phyloP scores from a whole-genome alignment of 2,113 vertebrate genomes.

The Forbesichthys papilliferus region DNA sequence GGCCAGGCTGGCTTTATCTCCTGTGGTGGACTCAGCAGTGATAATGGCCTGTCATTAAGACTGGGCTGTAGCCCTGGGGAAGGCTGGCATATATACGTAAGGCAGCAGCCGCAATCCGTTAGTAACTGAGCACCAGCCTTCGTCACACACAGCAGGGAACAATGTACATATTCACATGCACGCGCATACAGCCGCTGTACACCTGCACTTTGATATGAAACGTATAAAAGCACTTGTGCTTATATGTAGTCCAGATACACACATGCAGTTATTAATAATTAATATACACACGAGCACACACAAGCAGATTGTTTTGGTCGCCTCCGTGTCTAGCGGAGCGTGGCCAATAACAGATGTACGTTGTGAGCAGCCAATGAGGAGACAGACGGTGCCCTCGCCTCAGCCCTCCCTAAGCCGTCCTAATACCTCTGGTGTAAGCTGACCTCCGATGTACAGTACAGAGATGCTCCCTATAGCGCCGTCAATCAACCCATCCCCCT shows the following conservation, averaged over 20 bases:
- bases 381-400: slow-evolving; percentile 63
- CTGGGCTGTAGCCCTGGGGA: slow-evolving; percentile 36
- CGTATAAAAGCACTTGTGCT: slow-evolving; percentile 3
- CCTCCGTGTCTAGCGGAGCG: slow-evolving; percentile 71
- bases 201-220: background rate
- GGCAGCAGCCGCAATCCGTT: slow-evolving; percentile 30
- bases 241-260: background rate
- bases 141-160: slow-evolving; percentile 13
- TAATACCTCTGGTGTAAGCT: slow-evolving; percentile 60
- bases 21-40: slow-evolving; percentile 34
- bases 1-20: slow-evolving; percentile 48
- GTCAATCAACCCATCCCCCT: slow-evolving; percentile 28
- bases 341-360: slow-evolving; percentile 63
- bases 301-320: slow-evolving; percentile 65
- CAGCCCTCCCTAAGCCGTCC: slow-evolving; percentile 55
- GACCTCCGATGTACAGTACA: slow-evolving; percentile 51
- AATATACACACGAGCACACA: slow-evolving; percentile 21
- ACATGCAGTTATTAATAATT: slow-evolving; percentile 28
- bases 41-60: slow-evolving; percentile 64
- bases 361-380: slow-evolving; percentile 36
- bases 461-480: slow-evolving; percentile 45
- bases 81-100: slow-evolving; percentile 13
- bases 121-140: slow-evolving; percentile 21
- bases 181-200: background rate
- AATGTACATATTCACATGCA: background rate